Percentiles rank a stretch among this genome's conserved stretches.
Conservation (phyloP, 2,113 vertebrate species). For the Pogona vitticeps region DNA sequence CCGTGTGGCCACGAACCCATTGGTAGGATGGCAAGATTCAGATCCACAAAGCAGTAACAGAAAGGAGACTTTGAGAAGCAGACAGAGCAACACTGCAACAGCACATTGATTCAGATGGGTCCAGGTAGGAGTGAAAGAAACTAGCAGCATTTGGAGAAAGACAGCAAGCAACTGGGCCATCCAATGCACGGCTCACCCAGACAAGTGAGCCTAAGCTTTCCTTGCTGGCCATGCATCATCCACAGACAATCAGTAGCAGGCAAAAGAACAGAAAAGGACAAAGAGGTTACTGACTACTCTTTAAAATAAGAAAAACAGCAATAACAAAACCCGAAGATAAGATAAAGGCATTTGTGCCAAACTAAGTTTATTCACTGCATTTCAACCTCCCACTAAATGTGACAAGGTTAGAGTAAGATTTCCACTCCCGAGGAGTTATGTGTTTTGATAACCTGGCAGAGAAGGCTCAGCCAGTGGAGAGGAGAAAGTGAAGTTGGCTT, state of each 20-base stretch:
- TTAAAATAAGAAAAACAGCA: neutral
- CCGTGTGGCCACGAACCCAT: neutral
- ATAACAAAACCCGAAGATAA: neutral
- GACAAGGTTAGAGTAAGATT: neutral
- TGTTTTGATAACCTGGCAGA: neutral
- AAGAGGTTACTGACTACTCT: neutral
- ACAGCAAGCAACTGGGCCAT: neutral
- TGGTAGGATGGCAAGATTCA: neutral
- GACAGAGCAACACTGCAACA: neutral
- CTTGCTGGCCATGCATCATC: neutral
- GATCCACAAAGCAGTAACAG: neutral
- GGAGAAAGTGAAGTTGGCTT: conserved; percentile 30
- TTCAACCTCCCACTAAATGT: neutral
- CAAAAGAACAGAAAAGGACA: neutral
- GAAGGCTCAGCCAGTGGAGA: conserved; percentile 8
- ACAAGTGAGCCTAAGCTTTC: neutral
- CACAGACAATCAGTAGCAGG: neutral
- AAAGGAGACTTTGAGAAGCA: conserved; percentile 9
- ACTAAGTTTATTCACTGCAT: conserved; percentile 15
- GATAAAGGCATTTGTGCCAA: neutral
- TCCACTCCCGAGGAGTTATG: conserved; percentile 3
- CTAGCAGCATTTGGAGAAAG: neutral
- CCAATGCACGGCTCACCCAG: neutral
- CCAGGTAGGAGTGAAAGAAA: neutral
- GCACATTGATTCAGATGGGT: neutral